A percentile compares a stretch with the other conserved stretches of the same genome.
Conservation (phyloP, 2,888 invertebrate species). For the Chrysina gloriosa region DNA sequence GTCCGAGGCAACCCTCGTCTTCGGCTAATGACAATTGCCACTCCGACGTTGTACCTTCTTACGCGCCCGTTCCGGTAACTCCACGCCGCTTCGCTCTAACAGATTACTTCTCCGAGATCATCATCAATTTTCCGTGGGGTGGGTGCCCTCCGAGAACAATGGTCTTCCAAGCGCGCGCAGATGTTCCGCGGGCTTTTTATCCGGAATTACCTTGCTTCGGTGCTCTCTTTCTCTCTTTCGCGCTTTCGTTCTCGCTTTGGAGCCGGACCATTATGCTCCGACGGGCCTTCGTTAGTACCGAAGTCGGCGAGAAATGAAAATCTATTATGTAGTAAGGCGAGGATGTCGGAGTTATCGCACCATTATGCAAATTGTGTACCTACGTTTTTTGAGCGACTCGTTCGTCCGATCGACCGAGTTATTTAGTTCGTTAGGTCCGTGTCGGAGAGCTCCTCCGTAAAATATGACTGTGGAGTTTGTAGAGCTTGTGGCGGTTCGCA, state of each 20-base stretch:
- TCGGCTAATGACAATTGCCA: constrained; percentile 25
- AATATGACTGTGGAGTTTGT: too few relatives aligned
- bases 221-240: background rate
- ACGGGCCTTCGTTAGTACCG: background rate
- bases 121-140: constrained; percentile 6
- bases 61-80: background rate
- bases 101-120: constrained; percentile 27
- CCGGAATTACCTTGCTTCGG: constrained; percentile 8
- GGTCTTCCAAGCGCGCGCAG: background rate
- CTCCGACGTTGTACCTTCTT: background rate
- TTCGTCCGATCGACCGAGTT: background rate
- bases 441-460: too few relatives aligned
- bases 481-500: too few relatives aligned
- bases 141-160: background rate
- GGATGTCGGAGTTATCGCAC: constrained; percentile 24
- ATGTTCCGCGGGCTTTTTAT: constrained; percentile 1
- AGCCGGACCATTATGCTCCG: background rate
- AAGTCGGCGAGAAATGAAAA: constrained; percentile 16
- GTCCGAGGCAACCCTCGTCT: constrained; percentile 15
- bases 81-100: background rate
- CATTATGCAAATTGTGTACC: constrained; percentile 36
- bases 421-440: constrained; percentile 12
- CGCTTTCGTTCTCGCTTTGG: background rate
- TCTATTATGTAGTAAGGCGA: constrained; percentile 30
- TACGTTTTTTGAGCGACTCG: background rate